Base-by-base conservation (phyloP, 1,140 invertebrate genomes). In the Melipona quadrifasciata region DNA sequence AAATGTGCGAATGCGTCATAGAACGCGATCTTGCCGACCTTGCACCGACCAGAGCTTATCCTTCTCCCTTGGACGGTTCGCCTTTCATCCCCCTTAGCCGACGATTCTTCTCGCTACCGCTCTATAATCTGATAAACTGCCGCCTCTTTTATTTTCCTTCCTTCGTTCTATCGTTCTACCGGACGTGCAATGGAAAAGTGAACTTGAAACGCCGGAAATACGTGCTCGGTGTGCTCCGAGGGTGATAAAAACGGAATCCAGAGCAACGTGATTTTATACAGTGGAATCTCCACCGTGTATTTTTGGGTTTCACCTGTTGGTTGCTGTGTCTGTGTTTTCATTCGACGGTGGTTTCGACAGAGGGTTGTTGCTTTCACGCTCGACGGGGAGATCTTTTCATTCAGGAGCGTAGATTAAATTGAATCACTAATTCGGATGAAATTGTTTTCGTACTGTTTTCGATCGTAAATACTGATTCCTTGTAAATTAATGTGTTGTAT, bases 21-120 rank as follows among this genome's bases (percentile, higher is more conserved):
- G 87, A 82, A 86, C 55, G 79, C 75, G 70, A 88, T 73, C 71
- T 55, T 24, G 24, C 12, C 55, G 75, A 84, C 82, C 75, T 84
- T 84, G 55, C 21, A 58, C 14, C 31, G 31, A 1, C 16, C 61
- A 21, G 47, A 76, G 61, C 34, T 76, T 76, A 76, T 68, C 24
- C 73, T 3, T 76, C 72, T 21, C 82, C 10, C 34, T 53, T 61
- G 12, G 27, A 2, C 3, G 24, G 11, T 11, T 61, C 58, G 58
- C 58, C n/a, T 61, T 61, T 19, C 58, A 61, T 61, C 58, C 58
- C 24, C 58, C 58, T 61, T 61, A n/a, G 12, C 12, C n/a, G 21
- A 78, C 55, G 5, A 21, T 78, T 67, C 31, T 57, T 77, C 73
- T 0, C 5, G 2, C 6, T 39, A 0, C 0, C 21, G 24, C 24